A percentile compares a stretch with the other conserved stretches of the same genome.
Evolutionary conservation across 2,797 vertebrate species (phyloP).

Genomic region (Coranthus polyacanthus): DNA sequence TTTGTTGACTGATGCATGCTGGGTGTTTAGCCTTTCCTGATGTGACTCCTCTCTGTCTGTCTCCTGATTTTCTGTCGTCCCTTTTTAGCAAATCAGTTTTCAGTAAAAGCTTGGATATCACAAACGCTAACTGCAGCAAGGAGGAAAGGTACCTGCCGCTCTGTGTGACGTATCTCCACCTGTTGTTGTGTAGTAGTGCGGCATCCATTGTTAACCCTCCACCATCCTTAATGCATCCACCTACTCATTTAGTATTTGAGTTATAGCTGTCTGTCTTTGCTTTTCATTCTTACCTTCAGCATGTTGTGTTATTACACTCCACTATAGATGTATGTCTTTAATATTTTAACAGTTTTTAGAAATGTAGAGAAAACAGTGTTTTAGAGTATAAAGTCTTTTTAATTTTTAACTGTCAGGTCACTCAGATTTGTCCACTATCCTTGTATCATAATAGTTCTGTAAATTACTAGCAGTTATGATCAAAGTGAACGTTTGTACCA

Average conservation of each 20-base stretch:
- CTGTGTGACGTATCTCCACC: conserved; percentile 77
- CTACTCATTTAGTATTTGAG: background rate
- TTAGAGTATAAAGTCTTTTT: too few relatives aligned
- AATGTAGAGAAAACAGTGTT: too few relatives aligned
- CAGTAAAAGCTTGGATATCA: conserved; percentile 99
- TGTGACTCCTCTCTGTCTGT: conserved; percentile 73
- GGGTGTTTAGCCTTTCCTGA: conserved; percentile 43
- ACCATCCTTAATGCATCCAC: conserved; percentile 16
- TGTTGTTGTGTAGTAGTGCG: conserved; percentile 81
- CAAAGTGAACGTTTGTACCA: too few relatives aligned
- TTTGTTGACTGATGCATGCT: conserved; percentile 56
- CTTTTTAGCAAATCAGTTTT: conserved; percentile 95
- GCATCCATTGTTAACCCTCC: conserved; percentile 12
- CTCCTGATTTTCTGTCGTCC: conserved; percentile 78
- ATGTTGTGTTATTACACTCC: background rate
- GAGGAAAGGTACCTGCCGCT: conserved; percentile 94
- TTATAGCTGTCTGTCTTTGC: conserved; percentile 4
- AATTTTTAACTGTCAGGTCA: too few relatives aligned
- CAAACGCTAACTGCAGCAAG: conserved; percentile 98
- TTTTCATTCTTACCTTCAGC: conserved; percentile 33
- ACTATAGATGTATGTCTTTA: too few relatives aligned
- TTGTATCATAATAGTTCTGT: too few relatives aligned
- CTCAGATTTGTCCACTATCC: too few relatives aligned
- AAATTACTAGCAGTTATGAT: too few relatives aligned
- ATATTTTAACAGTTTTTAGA: too few relatives aligned